Evolutionary conservation across 2,888 invertebrate genomes (phyloP), one percentile per base, ranked within the genome.

Genomic region (Hypolimnas misippus): DNA sequence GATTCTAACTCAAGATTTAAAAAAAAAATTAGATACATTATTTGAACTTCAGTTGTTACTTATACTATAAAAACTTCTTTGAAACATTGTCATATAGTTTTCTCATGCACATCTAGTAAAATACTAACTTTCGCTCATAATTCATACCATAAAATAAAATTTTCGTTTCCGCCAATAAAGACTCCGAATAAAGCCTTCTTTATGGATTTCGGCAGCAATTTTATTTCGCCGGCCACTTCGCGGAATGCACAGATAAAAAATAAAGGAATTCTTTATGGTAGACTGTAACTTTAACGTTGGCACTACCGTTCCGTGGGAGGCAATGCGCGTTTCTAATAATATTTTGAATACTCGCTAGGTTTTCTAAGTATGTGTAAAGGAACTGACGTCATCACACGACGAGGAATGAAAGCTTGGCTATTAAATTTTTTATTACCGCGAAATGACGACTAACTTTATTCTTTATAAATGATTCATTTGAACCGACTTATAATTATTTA

Each of bases 151-250:
- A 64, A 33, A 65, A 57, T 69, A 55, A 73, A 74, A 75, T 74
- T 74, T 81, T 79, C 79, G 82, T 86, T 85, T 84, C 86, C 85
- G 82, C 80, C 82, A 80, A 80, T 79, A 76, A 74, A 75, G 74
- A 66, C 73, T 66, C 77, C 78, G 80, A 83, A 87, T 84, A 82
- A 81, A 74, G 74, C 71, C 69, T 66, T 73, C 76, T 88, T 90
- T 88, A 88, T 88, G 89, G 77, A 85, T 88, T 89, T 89, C 89
- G 89, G 86, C 87, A 84, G 85, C 79, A 76, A 77, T 79, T 83
- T 83, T 82, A 81, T 83, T 82, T 80, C 73, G 73, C 73, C 65
- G 83, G 78, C 79, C 79, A 79, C 77, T 86, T 81, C 76, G 76
- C 72, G 68, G 87, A 87, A 86, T 71, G 66, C 72, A 67, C 69